phyloP scores from a whole-genome alignment of 2,113 vertebrate species.

The Antechinus flavipes region DNA sequence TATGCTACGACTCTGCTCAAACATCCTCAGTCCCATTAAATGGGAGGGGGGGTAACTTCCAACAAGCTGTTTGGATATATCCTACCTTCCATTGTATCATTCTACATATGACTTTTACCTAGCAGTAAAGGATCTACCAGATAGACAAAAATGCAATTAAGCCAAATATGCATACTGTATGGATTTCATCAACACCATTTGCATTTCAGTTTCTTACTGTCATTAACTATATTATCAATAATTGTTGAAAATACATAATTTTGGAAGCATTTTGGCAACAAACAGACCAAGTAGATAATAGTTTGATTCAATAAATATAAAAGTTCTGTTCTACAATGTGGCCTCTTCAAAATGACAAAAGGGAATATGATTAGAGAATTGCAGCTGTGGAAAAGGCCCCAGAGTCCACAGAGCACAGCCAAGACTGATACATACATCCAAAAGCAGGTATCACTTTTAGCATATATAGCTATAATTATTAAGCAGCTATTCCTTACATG shows the following conservation, averaged over 20 bases:
- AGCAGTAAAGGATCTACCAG: conserved; percentile 40
- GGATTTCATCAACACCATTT: conserved; percentile 16
- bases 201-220: background rate
- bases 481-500: background rate
- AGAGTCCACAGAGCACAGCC: background rate
- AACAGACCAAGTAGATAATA: background rate
- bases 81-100: background rate
- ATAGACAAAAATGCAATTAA: conserved; percentile 34
- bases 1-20: background rate
- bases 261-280: background rate
- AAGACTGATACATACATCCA: background rate
- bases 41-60: background rate
- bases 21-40: background rate
- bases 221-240: background rate
- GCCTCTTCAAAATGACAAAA: background rate
- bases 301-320: background rate
- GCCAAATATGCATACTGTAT: conserved; percentile 22
- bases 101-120: conserved; percentile 15
- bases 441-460: background rate
- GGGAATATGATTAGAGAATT: background rate
- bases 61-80: background rate
- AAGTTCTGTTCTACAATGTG: background rate
- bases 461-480: background rate
- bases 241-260: background rate
- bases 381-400: background rate